phyloP scores from a whole-genome alignment of 2,888 invertebrate species.

The Sphaerolaimus hirsutus region DNA sequence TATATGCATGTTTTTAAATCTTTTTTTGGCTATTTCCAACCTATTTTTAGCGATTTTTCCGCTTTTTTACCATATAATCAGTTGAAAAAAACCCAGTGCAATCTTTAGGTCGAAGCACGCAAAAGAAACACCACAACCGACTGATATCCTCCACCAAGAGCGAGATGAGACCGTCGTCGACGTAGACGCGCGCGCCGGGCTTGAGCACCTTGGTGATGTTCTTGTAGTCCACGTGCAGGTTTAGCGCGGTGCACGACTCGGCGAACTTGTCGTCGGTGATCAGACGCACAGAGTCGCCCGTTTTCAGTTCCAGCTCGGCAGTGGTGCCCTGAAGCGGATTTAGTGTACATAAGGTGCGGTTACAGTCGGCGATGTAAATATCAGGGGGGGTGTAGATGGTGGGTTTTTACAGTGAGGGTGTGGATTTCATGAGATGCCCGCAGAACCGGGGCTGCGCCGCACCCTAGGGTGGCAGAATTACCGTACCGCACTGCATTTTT shows the following conservation, averaged over 20 bases:
- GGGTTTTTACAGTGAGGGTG: too few species aligned
- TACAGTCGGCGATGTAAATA: too few species aligned
- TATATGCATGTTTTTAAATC: neutral
- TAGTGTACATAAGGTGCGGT: too few species aligned
- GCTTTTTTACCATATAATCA: too few species aligned
- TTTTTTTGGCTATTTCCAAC: neutral
- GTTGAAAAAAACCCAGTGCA: too few species aligned
- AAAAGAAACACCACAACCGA: conserved; percentile 21
- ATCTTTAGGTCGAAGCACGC: neutral
- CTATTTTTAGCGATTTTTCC: too few species aligned
- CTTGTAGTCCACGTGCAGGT: conserved; percentile 66
- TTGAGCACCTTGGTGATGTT: conserved; percentile 70
- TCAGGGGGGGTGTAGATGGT: too few species aligned
- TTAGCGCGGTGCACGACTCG: conserved; percentile 46
- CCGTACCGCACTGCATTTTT: too few species aligned
- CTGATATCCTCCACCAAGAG: conserved; percentile 52
- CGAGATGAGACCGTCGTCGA: conserved; percentile 87
- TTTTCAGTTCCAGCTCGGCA: conserved; percentile 45
- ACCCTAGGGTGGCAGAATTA: too few species aligned
- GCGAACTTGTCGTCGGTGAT: conserved; percentile 47
- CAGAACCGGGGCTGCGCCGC: too few species aligned
- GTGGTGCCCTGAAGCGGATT: neutral
- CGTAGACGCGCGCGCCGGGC: conserved; percentile 56
- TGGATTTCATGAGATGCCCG: too few species aligned
- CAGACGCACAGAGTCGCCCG: conserved; percentile 53